Evolutionary conservation across 2,113 vertebrate species (phyloP).

Genomic region (Ranitomeya imitator): DNA sequence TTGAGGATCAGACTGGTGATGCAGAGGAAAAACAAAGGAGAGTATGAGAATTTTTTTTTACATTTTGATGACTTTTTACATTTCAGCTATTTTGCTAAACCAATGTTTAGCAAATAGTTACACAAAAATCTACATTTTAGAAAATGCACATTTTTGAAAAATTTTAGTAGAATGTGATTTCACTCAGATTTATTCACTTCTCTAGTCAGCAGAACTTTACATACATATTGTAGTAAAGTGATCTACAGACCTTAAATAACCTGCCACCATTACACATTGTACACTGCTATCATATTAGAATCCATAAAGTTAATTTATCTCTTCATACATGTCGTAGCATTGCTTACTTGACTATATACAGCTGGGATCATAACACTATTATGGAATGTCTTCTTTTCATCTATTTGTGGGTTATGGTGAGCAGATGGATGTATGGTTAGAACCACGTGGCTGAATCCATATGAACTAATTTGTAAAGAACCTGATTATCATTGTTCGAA

Average conservation of each 20-base stretch:
- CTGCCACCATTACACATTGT: neutral
- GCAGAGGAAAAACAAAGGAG: no score
- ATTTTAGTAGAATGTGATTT: no score
- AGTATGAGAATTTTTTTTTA: no score
- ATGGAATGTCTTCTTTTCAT: slow-evolving; percentile 21
- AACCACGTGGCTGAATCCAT: neutral
- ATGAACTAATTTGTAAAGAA: slow-evolving; percentile 5
- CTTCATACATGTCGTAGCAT: slow-evolving; percentile 7
- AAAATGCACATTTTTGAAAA: no score
- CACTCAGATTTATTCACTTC: no score
- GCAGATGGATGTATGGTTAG: slow-evolving; percentile 17
- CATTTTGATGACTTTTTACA: no score
- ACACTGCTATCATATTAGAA: neutral
- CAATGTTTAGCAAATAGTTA: no score
- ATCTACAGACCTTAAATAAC: slow-evolving; percentile 11
- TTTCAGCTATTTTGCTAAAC: no score
- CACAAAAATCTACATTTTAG: no score
- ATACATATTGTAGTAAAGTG: neutral
- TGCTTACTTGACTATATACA: neutral
- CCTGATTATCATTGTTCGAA: neutral
- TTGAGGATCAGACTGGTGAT: no score
- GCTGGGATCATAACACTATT: slow-evolving; percentile 17
- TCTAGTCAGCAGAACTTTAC: neutral
- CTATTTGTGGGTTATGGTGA: slow-evolving; percentile 10
- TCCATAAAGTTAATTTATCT: neutral